Evolutionary conservation across 2,113 vertebrate species (phyloP).

Genomic region (Muntiacus muntjak): DNA sequence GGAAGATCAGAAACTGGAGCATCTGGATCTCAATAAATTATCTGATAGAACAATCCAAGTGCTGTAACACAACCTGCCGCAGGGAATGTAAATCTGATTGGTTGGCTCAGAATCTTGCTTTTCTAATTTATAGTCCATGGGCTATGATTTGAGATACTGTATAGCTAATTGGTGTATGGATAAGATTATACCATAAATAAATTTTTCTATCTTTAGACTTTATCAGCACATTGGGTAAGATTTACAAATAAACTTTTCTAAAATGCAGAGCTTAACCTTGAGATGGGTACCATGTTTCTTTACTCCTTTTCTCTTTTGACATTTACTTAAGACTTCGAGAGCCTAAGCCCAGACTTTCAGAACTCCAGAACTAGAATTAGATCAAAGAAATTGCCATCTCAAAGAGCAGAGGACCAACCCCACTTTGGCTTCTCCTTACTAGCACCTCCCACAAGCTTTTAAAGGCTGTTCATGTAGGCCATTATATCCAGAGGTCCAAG

Average conservation of each 20-base stretch:
- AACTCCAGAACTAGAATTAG: background rate
- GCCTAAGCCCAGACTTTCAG: background rate
- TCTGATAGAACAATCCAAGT: background rate
- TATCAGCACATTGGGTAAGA: background rate
- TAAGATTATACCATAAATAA: background rate
- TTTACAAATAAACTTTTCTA: background rate
- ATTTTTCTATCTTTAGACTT: background rate
- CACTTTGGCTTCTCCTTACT: background rate
- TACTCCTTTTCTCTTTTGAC: background rate
- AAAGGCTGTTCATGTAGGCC: background rate
- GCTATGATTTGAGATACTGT: background rate
- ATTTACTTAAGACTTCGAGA: background rate
- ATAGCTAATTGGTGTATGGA: background rate
- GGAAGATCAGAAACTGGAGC: background rate
- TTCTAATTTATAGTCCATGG: background rate
- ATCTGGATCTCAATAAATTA: constrained; percentile 49
- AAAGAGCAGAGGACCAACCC: background rate
- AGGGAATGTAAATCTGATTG: background rate
- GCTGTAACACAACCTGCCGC: background rate
- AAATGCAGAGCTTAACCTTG: background rate
- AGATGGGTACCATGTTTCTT: background rate
- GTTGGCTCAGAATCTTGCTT: background rate
- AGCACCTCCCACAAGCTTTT: background rate
- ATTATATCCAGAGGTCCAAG: background rate
- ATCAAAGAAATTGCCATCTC: background rate